Base-by-base conservation (phyloP, 2,113 vertebrate genomes). In the Pseudopodoces humilis region DNA sequence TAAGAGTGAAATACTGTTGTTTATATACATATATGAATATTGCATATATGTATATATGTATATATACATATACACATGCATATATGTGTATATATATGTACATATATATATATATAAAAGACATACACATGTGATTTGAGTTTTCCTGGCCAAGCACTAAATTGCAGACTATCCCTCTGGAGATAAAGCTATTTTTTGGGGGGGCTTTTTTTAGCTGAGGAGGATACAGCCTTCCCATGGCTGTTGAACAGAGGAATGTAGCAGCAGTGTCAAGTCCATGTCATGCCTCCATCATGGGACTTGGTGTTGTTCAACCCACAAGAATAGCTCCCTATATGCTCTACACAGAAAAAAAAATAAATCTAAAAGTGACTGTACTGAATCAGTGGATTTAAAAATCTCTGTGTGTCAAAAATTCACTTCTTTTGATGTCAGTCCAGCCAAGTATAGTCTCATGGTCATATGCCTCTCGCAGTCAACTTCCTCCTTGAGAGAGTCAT, bases 211-310 rank as follows among this genome's bases (percentile, higher is more conserved):
- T 82, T 60, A 65, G 41, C 52, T 94, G 74, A 87, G 80, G 60
- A 88, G 76, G 87, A 80, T 76, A 55, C 69, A 80, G 77, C 50
- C 64, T 94, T 80, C 86, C 90, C 92, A 89, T 2, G 58, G 67
- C 83, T 96, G 76, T 71, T 96, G 69, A 95, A 86, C 50, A 80
- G 59, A 64, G 58, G 72, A 93, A 94, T 94, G 92, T 65, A 89
- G 37, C 53, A 80, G 55, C 75, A 85, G n/a, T 65, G 46, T 85
- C 90, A 83, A 60, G 75, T 43, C 86, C 0, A 0, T 86, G 76
- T 95, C 96, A 92, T 81, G 83, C 76, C 52, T 90, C 44, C 39
- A 67, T 96, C 94, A 93, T 90, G 91, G 55, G 86, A 84, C 71
- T 90, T 70, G 7, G 19, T 9, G 23, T 50, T 1, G 0, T 81